Evolutionary conservation across 2,113 vertebrate species (phyloP).

Genomic region (Casuarius casuarius): DNA sequence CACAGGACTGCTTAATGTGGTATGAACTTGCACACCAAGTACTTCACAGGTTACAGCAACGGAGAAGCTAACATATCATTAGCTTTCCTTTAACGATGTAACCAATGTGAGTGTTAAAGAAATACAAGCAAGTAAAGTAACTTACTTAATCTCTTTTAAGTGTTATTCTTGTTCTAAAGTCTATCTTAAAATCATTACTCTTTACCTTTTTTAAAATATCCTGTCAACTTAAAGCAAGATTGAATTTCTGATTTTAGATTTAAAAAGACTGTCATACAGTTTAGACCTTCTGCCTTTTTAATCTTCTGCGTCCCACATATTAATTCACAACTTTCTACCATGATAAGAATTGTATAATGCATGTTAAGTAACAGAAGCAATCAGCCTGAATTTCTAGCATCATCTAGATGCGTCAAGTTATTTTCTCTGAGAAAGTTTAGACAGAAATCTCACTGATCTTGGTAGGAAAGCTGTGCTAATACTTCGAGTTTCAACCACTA

Average conservation of each 20-base stretch:
- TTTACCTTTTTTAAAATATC: not conserved
- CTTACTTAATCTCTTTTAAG: not conserved
- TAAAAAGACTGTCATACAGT: too few relatives aligned
- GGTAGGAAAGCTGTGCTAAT: not conserved
- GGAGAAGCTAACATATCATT: not conserved
- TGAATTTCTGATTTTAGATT: not conserved
- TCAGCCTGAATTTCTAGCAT: not conserved
- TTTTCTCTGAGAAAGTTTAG: not conserved
- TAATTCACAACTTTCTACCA: not conserved
- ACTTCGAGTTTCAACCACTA: not conserved
- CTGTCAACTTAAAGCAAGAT: not conserved
- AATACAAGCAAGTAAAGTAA: not conserved
- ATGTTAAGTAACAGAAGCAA: not conserved
- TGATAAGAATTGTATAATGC: not conserved
- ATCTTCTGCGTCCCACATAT: not conserved
- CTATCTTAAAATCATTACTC: not conserved
- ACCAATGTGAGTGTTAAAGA: not conserved
- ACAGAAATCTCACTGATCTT: not conserved
- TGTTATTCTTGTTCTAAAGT: not conserved
- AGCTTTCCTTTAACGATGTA: not conserved
- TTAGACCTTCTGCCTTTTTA: not conserved
- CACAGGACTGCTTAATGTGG: not conserved
- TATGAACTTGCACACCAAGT: not conserved
- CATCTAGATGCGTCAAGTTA: not conserved
- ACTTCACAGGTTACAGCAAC: not conserved